Percentiles rank a stretch among this genome's conserved stretches.
These are phyloP conservation scores for Ptychochromis oligacanthus DNA, from an alignment of 2,113 vertebrate species.

Conservation along the genomic window DNA sequence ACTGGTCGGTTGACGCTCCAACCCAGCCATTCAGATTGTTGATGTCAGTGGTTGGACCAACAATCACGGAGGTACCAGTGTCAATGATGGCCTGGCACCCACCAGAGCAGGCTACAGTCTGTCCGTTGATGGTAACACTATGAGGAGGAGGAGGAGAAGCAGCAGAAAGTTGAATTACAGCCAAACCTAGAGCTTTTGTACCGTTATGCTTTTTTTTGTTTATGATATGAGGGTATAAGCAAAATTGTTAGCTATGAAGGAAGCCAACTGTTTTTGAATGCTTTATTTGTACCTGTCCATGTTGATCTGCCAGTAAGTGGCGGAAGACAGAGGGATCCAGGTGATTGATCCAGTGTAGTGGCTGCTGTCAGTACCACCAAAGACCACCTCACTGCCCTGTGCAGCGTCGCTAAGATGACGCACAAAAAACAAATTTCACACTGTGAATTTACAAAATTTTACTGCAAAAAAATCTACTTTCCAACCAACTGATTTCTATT, in stretches of 20 bases:
- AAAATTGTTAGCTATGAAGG: background rate
- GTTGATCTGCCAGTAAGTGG: constrained; percentile 82
- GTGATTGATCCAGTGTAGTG: constrained; percentile 72
- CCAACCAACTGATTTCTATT: background rate
- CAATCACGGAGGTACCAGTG: constrained; percentile 75
- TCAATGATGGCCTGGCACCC: constrained; percentile 76
- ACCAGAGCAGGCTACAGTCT: constrained; percentile 63
- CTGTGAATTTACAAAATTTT: background rate
- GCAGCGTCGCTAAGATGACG: constrained; percentile 40
- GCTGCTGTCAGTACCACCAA: constrained; percentile 73
- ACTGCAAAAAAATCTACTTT: background rate
- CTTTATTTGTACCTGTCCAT: constrained; percentile 78
- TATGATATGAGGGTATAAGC: background rate
- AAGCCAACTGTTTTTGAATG: background rate
- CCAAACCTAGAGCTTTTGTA: background rate
- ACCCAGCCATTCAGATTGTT: constrained; percentile 66
- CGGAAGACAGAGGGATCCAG: constrained; percentile 79
- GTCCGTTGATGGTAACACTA: constrained; percentile 73
- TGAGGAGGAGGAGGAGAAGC: constrained; percentile 3
- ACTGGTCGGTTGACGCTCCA: constrained; percentile 62
- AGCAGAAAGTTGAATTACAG: background rate
- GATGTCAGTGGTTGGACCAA: constrained; percentile 71
- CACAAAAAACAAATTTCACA: background rate
- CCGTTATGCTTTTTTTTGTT: background rate
- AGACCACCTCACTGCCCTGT: constrained; percentile 75